phyloP scores from a whole-genome alignment of 2,113 vertebrate species.

The Pangasianodon gigas region DNA sequence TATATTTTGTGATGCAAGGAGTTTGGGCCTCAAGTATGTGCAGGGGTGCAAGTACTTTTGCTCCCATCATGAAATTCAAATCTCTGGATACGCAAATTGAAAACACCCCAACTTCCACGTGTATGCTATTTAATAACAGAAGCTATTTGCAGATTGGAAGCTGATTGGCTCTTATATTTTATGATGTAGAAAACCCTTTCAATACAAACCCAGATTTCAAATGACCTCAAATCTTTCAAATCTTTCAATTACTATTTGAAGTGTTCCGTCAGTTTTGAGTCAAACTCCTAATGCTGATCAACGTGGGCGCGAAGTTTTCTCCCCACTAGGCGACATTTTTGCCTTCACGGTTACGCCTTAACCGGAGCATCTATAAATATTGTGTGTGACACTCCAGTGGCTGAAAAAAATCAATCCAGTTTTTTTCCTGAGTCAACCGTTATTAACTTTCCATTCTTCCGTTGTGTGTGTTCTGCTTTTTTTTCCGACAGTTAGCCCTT shows the following conservation, averaged over 20 bases:
- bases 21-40: neutral
- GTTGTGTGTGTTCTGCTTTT: neutral
- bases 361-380: conserved; percentile 21
- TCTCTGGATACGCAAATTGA: neutral
- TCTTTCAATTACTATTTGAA: neutral
- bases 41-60: neutral
- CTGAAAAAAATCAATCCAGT: conserved; percentile 35
- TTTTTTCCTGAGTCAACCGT: conserved; percentile 30
- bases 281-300: neutral
- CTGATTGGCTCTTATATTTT: neutral
- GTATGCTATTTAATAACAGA: neutral
- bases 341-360: neutral
- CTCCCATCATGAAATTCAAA: neutral
- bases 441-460: conserved; percentile 40
- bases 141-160: neutral
- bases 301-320: neutral
- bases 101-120: neutral
- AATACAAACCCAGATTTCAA: neutral
- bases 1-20: neutral
- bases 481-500: neutral
- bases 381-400: conserved; percentile 14
- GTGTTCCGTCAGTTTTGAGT: neutral
- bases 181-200: neutral
- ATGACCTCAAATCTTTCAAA: neutral
- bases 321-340: neutral